Conservation (phyloP, 2,113 vertebrate species). For the Notarius lentiginosus region DNA sequence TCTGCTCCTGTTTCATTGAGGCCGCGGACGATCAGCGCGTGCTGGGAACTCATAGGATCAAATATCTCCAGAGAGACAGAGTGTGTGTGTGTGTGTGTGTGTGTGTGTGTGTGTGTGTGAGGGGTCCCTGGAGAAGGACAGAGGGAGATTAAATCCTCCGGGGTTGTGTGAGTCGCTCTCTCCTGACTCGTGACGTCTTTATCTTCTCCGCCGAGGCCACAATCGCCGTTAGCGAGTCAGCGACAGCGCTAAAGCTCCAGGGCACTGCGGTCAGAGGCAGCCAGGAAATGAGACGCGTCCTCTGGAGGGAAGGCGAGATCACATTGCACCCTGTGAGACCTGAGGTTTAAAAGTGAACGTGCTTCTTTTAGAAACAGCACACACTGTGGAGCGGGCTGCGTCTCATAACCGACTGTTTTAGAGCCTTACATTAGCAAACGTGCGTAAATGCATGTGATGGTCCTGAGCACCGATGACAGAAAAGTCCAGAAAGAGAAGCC, state of each 20-base stretch:
- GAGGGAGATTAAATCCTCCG: slow-evolving; percentile 36
- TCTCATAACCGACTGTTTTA: neutral
- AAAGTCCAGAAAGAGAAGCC: neutral
- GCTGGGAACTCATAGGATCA: slow-evolving; percentile 30
- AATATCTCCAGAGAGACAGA: slow-evolving; percentile 38
- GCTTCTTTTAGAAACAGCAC: slow-evolving; percentile 26
- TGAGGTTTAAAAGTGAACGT: slow-evolving; percentile 19
- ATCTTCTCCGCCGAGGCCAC: slow-evolving; percentile 45
- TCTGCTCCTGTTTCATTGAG: slow-evolving; percentile 72
- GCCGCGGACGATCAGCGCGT: slow-evolving; percentile 21
- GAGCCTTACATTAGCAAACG: neutral
- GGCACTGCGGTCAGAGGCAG: slow-evolving; percentile 45
- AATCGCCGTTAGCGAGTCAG: slow-evolving; percentile 50
- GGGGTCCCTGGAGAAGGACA: slow-evolving; percentile 16
- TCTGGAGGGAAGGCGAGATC: slow-evolving; percentile 25
- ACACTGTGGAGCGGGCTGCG: neutral
- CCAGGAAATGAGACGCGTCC: slow-evolving; percentile 47
- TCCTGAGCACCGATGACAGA: neutral
- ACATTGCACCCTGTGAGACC: slow-evolving; percentile 5
- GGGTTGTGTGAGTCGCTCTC: slow-evolving; percentile 31
- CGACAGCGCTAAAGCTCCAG: slow-evolving; percentile 37
- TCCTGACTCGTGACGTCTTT: slow-evolving; percentile 47
- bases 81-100: slow-evolving; percentile 4
- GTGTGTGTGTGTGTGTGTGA: slow-evolving; percentile 16
- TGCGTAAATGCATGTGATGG: neutral